Percentiles rank a stretch among this genome's conserved stretches.
Conservation (phyloP, 2,888 invertebrate genomes). For the Cataglyphis albicans region DNA sequence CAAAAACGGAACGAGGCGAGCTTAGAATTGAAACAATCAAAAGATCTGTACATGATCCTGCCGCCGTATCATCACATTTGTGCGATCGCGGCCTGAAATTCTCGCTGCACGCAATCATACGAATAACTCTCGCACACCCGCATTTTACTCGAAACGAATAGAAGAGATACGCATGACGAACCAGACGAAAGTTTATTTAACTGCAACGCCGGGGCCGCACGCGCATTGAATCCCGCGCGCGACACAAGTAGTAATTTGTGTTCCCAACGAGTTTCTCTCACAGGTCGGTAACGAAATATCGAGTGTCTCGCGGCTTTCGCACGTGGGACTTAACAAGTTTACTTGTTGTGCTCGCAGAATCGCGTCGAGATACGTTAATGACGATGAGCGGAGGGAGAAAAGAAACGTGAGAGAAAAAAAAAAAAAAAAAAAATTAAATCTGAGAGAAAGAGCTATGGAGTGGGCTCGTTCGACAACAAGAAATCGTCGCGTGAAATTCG, state of each 20-base stretch:
- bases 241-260: conserved; percentile 51
- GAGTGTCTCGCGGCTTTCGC: conserved; percentile 6
- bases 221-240: conserved; percentile 17
- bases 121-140: background rate
- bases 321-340: conserved; percentile 4
- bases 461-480: background rate
- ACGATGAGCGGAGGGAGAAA: background rate
- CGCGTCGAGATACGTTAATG: conserved; percentile 17
- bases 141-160: background rate
- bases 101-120: background rate
- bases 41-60: background rate
- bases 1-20: background rate
- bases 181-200: conserved; percentile 46
- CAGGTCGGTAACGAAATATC: conserved; percentile 38
- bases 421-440: background rate
- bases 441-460: background rate
- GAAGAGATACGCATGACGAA: conserved; percentile 28
- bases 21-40: background rate
- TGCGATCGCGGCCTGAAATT: background rate
- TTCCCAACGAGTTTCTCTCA: conserved; percentile 47
- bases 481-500: conserved; percentile 36
- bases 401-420: background rate
- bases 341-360: conserved; percentile 12
- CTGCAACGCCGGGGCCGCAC: background rate
- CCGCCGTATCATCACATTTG: background rate